Base-by-base conservation (phyloP, 2,888 invertebrate genomes). In the Micropterix aruncella region DNA sequence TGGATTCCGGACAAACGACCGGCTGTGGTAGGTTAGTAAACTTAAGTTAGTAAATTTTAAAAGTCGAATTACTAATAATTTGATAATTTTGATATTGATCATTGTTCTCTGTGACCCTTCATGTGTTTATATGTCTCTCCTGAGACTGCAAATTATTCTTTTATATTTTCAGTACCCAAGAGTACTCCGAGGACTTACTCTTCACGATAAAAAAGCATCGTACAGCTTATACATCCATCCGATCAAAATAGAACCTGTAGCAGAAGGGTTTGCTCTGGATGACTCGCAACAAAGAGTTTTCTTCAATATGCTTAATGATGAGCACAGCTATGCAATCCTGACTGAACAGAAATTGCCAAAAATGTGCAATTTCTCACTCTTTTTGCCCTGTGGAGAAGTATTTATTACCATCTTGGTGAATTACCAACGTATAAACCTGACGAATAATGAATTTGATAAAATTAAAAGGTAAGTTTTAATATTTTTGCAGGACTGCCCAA, bases 341-440 rank as follows among this genome's bases (percentile, higher is more conserved):
- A 76, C 83, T 0, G 59, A 72, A 1, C 68, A 78, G 12, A 58
- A 59, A 3, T 57, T 87, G 50, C 80, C 83, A 0, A 56, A 63
- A 36, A 55, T 86, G 19, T 79, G 80, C 49, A 57, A 64, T 18
- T 91, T 90, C 59, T 83, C 89, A 0, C 71, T 88, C 50, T 93
- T 77, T 56, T 75, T 86, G 56, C 55, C 70, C 1, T 56, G 64
- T 3, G 69, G 75, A 0, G 79, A 81, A 50, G 58, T 68, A 0
- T 51, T 52, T 3, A 60, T 80, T 0, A 55, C 63, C 0, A 51
- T 86, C 1, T 53, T 65, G 41, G 60, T 62, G 17, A 80, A 80
- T 56, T 60, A 69, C 42, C 60, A 63, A 1, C 59, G 58, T 2
- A 50, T 79, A 0, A 46, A 46, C 1, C 56, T 84, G 3, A 60